Percentiles rank a stretch among this genome's conserved stretches.
Evolutionary conservation across 1,140 invertebrate genomes (phyloP).

Genomic region (Oryzaephilus surinamensis): DNA sequence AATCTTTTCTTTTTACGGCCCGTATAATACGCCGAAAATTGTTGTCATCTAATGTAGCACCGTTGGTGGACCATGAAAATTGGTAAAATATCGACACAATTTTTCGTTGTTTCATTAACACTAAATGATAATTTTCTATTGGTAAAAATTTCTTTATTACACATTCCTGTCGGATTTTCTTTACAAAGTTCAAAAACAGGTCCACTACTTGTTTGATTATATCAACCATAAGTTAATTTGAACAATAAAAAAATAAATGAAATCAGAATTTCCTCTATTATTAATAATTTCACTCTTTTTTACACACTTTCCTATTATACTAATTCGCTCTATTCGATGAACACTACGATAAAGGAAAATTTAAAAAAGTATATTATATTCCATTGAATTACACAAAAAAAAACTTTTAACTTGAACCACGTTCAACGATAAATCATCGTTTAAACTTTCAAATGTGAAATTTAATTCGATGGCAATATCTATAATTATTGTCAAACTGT

Average conservation of each 20-base stretch:
- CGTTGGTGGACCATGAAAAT: conserved; percentile 11
- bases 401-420: no score
- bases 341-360: no score
- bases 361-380: conserved; percentile 14
- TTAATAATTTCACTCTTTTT: no score
- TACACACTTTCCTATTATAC: no score
- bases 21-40: conserved; percentile 19
- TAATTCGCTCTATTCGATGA: no score
- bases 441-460: no score
- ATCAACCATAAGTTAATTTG: conserved; percentile 16
- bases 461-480: no score
- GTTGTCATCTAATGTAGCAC: conserved; percentile 30
- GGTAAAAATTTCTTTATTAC: conserved; percentile 12
- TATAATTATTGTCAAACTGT: no score
- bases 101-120: conserved; percentile 13
- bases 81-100: background rate
- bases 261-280: no score
- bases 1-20: conserved; percentile 27
- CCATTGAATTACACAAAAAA: conserved; percentile 18
- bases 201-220: no score
- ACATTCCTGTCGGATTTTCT: conserved; percentile 25
- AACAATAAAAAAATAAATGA: no score
- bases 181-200: no score
- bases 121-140: conserved; percentile 6
- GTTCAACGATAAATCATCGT: conserved; percentile 25